These are phyloP conservation scores for Linnaemya vulpina DNA, from an alignment of 2,888 invertebrate genomes.

Conservation along the genomic window DNA sequence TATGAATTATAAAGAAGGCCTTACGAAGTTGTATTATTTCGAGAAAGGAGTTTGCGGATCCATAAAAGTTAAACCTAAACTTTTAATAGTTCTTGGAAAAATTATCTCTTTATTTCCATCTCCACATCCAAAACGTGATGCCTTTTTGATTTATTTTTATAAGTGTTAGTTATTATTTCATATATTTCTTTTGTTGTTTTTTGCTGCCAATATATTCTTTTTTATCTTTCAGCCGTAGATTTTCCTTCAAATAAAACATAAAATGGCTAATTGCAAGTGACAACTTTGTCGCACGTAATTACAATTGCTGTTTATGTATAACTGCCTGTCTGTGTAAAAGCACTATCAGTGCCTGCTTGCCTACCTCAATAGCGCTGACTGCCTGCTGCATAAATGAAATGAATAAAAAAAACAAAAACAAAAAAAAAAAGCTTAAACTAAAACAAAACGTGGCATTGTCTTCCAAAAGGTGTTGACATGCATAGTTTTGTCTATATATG, in stretches of 20 bases:
- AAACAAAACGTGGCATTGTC: conserved; percentile 63
- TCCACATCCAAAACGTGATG: not conserved
- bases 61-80: too few species aligned
- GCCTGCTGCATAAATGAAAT: conserved; percentile 38
- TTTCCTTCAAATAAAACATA: conserved; percentile 68
- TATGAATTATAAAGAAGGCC: too few species aligned
- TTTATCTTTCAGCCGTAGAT: conserved; percentile 24
- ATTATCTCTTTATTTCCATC: too few species aligned
- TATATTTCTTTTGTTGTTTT: conserved; percentile 39
- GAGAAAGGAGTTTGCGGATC: too few species aligned
- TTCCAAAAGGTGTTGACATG: conserved; percentile 74
- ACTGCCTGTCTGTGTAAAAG: conserved; percentile 51
- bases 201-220: not conserved
- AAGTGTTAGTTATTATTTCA: conserved; percentile 26
- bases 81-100: too few species aligned
- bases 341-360: conserved; percentile 38
- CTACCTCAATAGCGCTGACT: conserved; percentile 28
- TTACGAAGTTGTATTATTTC: too few species aligned
- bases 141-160: conserved; percentile 49
- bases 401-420: conserved; percentile 13
- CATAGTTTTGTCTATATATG: conserved; percentile 71
- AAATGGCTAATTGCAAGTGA: conserved; percentile 75
- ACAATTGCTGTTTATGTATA: conserved; percentile 72
- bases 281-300: conserved; percentile 74
- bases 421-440: too few species aligned